Base-by-base conservation (phyloP, 2,113 vertebrate species). In the Ibidorhyncha struthersii region DNA sequence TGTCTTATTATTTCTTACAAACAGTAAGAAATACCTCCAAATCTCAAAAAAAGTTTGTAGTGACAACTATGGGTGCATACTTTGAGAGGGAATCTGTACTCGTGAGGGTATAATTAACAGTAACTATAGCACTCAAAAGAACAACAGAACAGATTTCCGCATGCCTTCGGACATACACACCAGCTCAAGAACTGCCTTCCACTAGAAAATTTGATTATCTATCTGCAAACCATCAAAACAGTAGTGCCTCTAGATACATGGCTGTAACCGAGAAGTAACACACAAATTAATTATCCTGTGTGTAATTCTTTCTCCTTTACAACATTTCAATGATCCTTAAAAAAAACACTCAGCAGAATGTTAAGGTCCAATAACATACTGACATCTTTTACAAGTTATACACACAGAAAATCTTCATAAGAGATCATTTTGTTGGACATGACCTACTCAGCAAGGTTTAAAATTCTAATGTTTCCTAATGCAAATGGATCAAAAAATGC, bases 301-400 rank as follows among this genome's bases (percentile, higher is more conserved):
- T 4, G 2, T 53, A 63, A 73, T 53, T 66, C 58, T 25, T 47
- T 32, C 56, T 97, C 92, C 93, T 96, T 95, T 97, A 96, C 96
- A 98, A 96, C 98, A 93, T 96, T 92, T 72, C 65, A 95, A 59
- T 62, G 34, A 65, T 97, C 95, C 97, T 98, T 96, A 97, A 98
- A 98, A 96, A 79, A 41, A 19, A 16, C 25, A 59, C n/a, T n/a
- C 29, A 14, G 34, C 27, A 27, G n/a, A 79, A 41, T 0, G 16
- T 55, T 53, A 30, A 72, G 4, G 22, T 32, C 52, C 53, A 14
- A 4, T 12, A 79, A 21, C 16, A 73, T 6, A 18, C 22, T 41
- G 53, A 27, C 29, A 43, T 8, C 29, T 19, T 73, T 56, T 20
- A 40, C 8, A 34, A 78, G n/a, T 17, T 13, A n/a, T 0, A 71